Evolutionary conservation across 1,140 invertebrate species (phyloP).

Genomic region (Acromyrmex echinatior): DNA sequence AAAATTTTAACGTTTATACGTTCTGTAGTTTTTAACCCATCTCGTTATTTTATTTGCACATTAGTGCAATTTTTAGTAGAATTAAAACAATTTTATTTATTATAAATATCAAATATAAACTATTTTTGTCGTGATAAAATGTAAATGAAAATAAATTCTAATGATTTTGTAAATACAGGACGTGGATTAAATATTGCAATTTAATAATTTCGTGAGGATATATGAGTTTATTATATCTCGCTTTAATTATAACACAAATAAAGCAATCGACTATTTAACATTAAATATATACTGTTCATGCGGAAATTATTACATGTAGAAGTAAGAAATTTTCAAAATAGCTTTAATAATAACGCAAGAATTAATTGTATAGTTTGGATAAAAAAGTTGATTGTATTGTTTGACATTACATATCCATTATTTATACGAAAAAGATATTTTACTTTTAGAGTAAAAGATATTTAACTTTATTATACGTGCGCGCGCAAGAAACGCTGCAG

Average conservation of each 20-base stretch:
- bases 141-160: background rate
- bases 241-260: background rate
- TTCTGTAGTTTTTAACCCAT: background rate
- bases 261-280: background rate
- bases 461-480: background rate
- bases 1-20: conserved; percentile 28
- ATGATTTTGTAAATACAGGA: background rate
- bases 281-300: background rate
- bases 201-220: background rate
- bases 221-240: background rate
- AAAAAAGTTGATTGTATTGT: background rate
- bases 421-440: background rate
- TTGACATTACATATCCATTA: background rate
- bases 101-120: background rate
- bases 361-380: background rate
- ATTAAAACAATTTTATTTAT: conserved; percentile 12
- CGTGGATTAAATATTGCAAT: background rate
- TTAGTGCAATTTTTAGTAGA: conserved; percentile 3
- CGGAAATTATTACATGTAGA: background rate
- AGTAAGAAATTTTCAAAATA: background rate
- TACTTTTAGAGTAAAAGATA: too few relatives aligned
- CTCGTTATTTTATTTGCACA: background rate
- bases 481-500: background rate
- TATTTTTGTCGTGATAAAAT: background rate
- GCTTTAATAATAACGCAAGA: background rate